Conservation (phyloP, 2,113 vertebrate genomes). For the Bombycilla garrulus region DNA sequence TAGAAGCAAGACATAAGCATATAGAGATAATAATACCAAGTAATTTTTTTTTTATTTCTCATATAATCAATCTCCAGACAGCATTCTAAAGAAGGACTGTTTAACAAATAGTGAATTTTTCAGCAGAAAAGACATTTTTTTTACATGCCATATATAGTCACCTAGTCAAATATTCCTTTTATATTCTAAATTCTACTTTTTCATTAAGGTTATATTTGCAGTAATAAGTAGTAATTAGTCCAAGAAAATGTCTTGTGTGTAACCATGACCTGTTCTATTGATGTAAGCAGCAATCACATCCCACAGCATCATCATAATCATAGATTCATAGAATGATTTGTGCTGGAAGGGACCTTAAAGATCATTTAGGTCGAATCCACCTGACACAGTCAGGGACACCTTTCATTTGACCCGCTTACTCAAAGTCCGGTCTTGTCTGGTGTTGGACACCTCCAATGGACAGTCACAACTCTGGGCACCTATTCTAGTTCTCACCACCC, state of each 20-base stretch:
- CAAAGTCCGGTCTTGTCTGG: neutral
- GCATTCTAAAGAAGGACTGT: neutral
- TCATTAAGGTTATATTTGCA: neutral
- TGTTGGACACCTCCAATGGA: accelerated
- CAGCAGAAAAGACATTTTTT: neutral
- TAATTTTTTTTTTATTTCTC: neutral
- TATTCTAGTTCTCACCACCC: neutral
- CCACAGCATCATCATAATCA: neutral
- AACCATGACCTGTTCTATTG: neutral
- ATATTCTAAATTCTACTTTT: neutral
- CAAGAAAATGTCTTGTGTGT: neutral
- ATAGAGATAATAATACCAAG: neutral
- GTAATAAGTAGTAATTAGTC: neutral
- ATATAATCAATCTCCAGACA: neutral
- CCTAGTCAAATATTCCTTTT: neutral
- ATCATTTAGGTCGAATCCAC: neutral
- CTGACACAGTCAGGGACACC: neutral
- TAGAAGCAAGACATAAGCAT: neutral
- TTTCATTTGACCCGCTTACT: neutral
- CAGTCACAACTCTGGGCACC: neutral
- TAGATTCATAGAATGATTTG: neutral
- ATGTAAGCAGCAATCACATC: neutral
- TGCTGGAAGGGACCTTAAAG: neutral
- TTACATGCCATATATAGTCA: neutral
- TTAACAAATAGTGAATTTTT: neutral